Conservation (phyloP, 1,140 invertebrate genomes). For the Spodoptera litura region DNA sequence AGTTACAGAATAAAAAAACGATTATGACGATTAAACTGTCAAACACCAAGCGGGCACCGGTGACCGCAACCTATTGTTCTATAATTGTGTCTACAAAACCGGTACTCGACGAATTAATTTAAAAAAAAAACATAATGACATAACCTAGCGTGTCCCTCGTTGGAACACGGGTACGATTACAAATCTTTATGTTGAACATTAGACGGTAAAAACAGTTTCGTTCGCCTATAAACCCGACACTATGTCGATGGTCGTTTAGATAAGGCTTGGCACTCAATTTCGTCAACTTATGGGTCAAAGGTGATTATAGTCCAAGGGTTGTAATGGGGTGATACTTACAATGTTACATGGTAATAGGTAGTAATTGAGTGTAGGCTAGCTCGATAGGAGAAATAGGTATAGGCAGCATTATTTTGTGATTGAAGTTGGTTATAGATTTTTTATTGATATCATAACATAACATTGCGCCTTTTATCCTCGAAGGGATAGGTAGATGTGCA, state of each 20-base stretch:
- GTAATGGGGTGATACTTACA: conserved; percentile 12
- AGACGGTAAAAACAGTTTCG: conserved; percentile 59
- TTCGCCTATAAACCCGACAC: conserved; percentile 52
- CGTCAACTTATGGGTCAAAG: conserved; percentile 52
- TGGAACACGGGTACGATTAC: conserved; percentile 36
- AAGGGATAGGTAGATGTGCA: too few species aligned
- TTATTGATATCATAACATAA: too few species aligned
- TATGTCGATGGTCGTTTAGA: conserved; percentile 66
- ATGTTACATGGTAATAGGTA: conserved; percentile 13
- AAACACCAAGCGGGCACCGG: too few species aligned
- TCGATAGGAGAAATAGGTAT: neutral
- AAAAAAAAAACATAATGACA: neutral
- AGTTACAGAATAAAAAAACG: too few species aligned
- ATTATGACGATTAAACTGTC: too few species aligned
- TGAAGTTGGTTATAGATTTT: too few species aligned
- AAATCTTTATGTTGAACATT: conserved; percentile 53
- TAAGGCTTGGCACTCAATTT: conserved; percentile 57
- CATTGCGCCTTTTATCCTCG: too few species aligned
- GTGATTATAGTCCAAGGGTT: conserved; percentile 18
- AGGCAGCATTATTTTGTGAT: too few species aligned
- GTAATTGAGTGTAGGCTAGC: neutral
- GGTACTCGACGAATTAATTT: too few species aligned
- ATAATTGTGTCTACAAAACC: too few species aligned
- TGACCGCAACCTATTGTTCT: too few species aligned
- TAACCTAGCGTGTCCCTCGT: conserved; percentile 43